These are phyloP conservation scores for Sporophila hypoxantha DNA, from an alignment of 2,113 vertebrate species.

Conservation along the genomic window DNA sequence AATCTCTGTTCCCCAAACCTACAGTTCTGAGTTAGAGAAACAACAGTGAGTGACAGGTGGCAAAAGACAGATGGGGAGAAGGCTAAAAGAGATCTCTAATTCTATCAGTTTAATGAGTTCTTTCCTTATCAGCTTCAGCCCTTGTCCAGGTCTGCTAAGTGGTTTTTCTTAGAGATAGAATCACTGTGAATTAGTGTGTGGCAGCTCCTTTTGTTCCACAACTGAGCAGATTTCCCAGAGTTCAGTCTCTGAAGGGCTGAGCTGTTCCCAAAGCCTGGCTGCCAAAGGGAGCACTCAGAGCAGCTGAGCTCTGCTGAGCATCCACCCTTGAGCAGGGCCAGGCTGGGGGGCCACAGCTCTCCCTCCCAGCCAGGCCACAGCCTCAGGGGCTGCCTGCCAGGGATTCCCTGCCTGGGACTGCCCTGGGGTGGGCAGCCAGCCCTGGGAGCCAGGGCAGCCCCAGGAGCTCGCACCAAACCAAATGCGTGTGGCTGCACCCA, in stretches of 20 bases:
- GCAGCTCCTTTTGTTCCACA: slow-evolving; percentile 28
- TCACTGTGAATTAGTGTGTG: background rate
- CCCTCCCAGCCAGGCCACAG: background rate
- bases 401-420: background rate
- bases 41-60: background rate
- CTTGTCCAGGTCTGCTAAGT: slow-evolving; percentile 19
- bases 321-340: background rate
- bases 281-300: background rate
- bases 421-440: background rate
- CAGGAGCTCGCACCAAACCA: accelerated
- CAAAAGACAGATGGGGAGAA: background rate
- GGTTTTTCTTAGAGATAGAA: background rate
- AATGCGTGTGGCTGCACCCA: background rate
- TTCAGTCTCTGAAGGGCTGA: background rate
- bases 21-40: background rate
- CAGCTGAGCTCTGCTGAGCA: background rate
- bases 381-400: background rate
- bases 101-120: slow-evolving; percentile 26
- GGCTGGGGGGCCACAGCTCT: background rate
- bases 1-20: background rate
- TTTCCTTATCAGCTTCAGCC: slow-evolving; percentile 16
- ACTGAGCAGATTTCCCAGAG: background rate
- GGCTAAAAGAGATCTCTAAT: background rate
- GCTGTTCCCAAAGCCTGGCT: background rate
- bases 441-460: background rate